Evolutionary conservation across 2,113 vertebrate species (phyloP), one percentile per base, ranked within the genome.

Genomic region (Uria aalge): DNA sequence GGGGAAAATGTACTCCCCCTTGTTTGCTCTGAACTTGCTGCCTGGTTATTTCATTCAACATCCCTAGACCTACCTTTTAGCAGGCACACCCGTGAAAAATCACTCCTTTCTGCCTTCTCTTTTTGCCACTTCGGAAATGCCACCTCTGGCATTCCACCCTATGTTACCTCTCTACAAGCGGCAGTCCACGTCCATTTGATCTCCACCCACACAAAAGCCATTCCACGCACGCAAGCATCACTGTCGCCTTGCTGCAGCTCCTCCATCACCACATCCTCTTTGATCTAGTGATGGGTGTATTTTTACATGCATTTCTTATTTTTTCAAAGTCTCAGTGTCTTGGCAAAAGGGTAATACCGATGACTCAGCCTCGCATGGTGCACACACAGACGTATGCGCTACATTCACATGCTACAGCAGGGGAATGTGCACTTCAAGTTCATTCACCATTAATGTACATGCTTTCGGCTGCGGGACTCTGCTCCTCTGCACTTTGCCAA

Each of bases 401-500:
- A 45, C 45, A 45, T 19, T 90, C 55, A 47, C 68, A 74, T 0
- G 1, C 76, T 59, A 18, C 77, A 87, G 60, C 93, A 84, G 41
- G 79, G 43, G 80, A 95, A 91, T 94, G 93, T 12, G 89, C 84
- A 82, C 84, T 97, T 95, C 84, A 78, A 94, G 95, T 38, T 57
- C 87, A 63, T 91, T 92, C 74, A 63, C 73, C 3, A 1, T 12
- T 11, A 71, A 41, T 2, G 40, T 9, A 89, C 52, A 16, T 2
- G 2, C 27, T 81, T 86, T 72, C 5, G 2, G 59, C 82, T 47
- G 20, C 0, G 4, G 80, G 43, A 91, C 27, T 84, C 26, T 45
- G 67, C 68, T 89, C 30, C 56, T 78, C 17, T 6, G 2, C 63
- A 48, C 40, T 80, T 66, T 64, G 67, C 75, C 88, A 91, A 87